Percentiles rank a stretch among this genome's conserved stretches.
Evolutionary conservation across 1,140 invertebrate genomes (phyloP).

Genomic region (Sarcophaga peregrina): DNA sequence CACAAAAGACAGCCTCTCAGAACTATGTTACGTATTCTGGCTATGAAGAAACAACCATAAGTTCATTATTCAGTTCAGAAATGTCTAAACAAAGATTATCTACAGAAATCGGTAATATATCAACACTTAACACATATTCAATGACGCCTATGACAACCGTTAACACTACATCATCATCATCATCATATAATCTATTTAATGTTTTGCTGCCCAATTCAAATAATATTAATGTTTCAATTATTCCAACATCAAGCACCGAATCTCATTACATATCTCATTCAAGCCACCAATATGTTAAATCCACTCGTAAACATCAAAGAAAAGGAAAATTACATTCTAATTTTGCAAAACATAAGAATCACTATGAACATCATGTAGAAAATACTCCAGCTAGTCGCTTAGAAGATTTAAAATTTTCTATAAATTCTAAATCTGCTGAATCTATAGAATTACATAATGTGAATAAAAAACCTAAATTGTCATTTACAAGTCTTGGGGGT

Average conservation of each 20-base stretch:
- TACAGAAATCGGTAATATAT: not conserved
- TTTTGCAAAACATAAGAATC: slow-evolving; percentile 41
- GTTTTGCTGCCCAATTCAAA: no score
- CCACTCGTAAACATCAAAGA: slow-evolving; percentile 37
- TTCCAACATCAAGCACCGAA: not conserved
- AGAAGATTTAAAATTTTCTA: not conserved
- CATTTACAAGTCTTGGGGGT: not conserved
- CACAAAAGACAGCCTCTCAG: no score
- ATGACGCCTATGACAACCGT: slow-evolving; percentile 25
- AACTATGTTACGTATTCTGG: no score
- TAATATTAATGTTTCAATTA: not conserved
- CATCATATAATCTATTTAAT: no score
- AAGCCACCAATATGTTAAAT: slow-evolving; percentile 49
- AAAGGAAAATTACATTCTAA: slow-evolving; percentile 45
- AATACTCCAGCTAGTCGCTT: not conserved
- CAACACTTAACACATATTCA: slow-evolving; percentile 25
- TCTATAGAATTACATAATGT: slow-evolving; percentile 44
- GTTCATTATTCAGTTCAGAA: no score
- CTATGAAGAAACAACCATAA: no score
- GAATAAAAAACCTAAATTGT: slow-evolving; percentile 46
- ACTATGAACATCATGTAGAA: slow-evolving; percentile 51
- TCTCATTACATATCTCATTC: not conserved
- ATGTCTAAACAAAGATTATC: no score
- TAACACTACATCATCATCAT: not conserved
- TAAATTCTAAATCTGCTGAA: not conserved